Evolutionary conservation across 2,888 invertebrate species (phyloP), one percentile per base, ranked within the genome.

Genomic region (Aethes cnicana): DNA sequence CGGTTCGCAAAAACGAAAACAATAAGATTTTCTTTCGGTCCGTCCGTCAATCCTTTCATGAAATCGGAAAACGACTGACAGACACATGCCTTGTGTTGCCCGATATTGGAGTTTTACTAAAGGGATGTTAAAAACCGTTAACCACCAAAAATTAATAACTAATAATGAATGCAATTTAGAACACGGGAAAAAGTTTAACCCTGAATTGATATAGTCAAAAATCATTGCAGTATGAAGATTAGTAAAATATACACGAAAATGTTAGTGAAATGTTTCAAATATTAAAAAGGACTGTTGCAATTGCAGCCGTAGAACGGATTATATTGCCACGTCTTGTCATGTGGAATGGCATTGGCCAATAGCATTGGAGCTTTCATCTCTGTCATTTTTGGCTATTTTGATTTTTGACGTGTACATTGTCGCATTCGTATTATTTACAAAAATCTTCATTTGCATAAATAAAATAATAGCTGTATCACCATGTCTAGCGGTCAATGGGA

Each of bases 401-500:
- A 74, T 74, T 84, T n/a, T 87, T 88, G 88, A 87, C 88, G 86
- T 86, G 85, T 86, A 80, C 79, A 74, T 71, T 80, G 72, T 74
- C 72, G 74, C 79, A 79, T 81, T 78, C 69, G 61, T 63, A 73
- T 72, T 82, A 83, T 83, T 85, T 86, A 84, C 80, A 76, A 79
- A 75, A 76, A 71, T 68, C 70, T 70, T 54, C 61, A 65, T 61
- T 59, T 47, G 53, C 39, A 52, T 54, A 59, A 59, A 54, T 54
- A 41, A 57, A 53, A 55, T 46, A 39, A 26, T 52, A 55, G 53
- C 37, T 43, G 25, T 55, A 11, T 56, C 68, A 83, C 57, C 62
- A 89, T 89, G 88, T 86, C 88, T 60, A 85, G 75, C 64, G 92
- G 92, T 70, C 92, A 93, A 81, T 94, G 94, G 94, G 93, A 93